Base-by-base conservation (phyloP, 2,797 vertebrate genomes). In the Acropternis orthonyx region DNA sequence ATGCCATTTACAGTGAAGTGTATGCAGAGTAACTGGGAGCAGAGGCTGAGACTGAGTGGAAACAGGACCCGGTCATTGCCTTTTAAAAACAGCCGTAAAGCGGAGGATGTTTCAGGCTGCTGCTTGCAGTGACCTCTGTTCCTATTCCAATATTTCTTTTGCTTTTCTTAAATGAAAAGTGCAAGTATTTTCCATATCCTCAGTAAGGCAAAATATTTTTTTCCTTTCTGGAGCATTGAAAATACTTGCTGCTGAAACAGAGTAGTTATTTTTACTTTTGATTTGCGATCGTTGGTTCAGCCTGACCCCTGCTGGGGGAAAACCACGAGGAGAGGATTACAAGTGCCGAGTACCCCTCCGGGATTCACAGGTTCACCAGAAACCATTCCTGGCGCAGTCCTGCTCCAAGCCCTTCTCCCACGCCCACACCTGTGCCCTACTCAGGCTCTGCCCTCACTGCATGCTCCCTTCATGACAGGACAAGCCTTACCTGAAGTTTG, bases 241-340 rank as follows among this genome's bases (percentile, higher is more conserved):
- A 84, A 36, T 28, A 18, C 11, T 37, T 32, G 65, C 41, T 15
- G 61, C 43, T 12, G 61, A 26, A 67, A 28, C 24, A 8, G 51
- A 43, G 36, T 0, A 41, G 58, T 37, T 75, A 28, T 65, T 95
- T 84, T 56, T 59, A 16, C 37, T 74, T 88, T 61, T 75, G 76
- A 22, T 87, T 89, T 65, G 85, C n/a, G 67, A 88, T 84, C 26
- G 4, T 69, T 81, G 77, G 83, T 73, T 76, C 92, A 74, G 95
- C 39, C 95, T 92, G 94, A 96, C 93, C 89, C 92, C 94, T 96
- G 75, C 95, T 95, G 95, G 93, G 86, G 41, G 15, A 96, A 95
- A 92, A n/a, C 51, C 58, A n/a, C n/a, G n/a, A 61, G 30, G 13
- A 75, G 58, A 79, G 10, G 34, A 48, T 49, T 34, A 6, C 23